Conservation (phyloP, 1,140 invertebrate species). For the Drosophila pseudoananassae region DNA sequence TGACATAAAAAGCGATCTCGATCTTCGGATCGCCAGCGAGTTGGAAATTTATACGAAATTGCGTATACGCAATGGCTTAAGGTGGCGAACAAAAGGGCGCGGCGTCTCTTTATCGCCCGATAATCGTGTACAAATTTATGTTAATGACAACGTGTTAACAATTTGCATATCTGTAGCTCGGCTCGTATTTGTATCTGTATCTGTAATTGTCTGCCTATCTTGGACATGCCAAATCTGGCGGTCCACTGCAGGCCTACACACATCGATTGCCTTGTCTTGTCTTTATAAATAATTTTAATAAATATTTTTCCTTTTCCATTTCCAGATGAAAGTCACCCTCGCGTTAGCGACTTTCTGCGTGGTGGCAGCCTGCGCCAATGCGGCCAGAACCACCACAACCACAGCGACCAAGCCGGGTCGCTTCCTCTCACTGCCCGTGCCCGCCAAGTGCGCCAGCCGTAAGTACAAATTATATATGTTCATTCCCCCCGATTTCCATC, state of each 20-base stretch:
- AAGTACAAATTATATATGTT: constrained; percentile 85
- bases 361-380: constrained; percentile 74
- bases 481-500: background rate
- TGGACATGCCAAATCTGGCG: constrained; percentile 22
- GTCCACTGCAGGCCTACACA: background rate
- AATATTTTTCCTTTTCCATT: constrained; percentile 22
- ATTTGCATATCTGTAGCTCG: constrained; percentile 47
- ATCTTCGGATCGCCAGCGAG: constrained; percentile 49
- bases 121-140: constrained; percentile 64
- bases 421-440: constrained; percentile 91
- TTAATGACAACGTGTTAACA: constrained; percentile 61
- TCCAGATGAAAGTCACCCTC: constrained; percentile 83
- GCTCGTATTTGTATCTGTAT: background rate
- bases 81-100: constrained; percentile 46
- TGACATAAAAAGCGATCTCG: constrained; percentile 79
- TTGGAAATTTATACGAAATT: constrained; percentile 70
- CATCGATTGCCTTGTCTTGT: background rate
- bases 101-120: constrained; percentile 44
- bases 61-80: constrained; percentile 54
- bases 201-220: constrained; percentile 9
- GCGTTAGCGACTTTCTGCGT: constrained; percentile 83
- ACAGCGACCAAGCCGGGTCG: constrained; percentile 86
- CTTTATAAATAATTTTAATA: constrained; percentile 7
- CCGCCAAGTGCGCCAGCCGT: constrained; percentile 93
- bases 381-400: constrained; percentile 79